A percentile compares a stretch with the other conserved stretches of the same genome.
phyloP scores from a whole-genome alignment of 2,888 invertebrate species.

The Syrista parreyssii region DNA sequence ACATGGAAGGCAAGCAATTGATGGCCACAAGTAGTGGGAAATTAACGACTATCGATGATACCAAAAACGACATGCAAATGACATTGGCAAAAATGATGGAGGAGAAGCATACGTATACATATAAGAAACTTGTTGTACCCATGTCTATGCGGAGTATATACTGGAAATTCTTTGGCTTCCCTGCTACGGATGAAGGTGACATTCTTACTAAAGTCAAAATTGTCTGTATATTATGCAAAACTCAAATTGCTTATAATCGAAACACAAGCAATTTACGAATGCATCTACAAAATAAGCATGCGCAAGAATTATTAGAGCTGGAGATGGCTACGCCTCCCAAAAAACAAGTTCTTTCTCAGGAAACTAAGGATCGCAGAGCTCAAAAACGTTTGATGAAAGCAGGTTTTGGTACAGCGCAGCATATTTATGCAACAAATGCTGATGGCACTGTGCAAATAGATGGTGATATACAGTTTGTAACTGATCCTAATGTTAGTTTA shows the following conservation, averaged over 20 bases:
- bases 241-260: slow-evolving; percentile 68
- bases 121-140: slow-evolving; percentile 67
- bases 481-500: slow-evolving; percentile 59
- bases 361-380: slow-evolving; percentile 57
- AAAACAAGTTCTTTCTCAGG: slow-evolving; percentile 51
- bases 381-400: slow-evolving; percentile 57
- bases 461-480: slow-evolving; percentile 64
- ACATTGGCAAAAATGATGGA: slow-evolving; percentile 61
- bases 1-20: slow-evolving; percentile 29
- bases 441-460: slow-evolving; percentile 65
- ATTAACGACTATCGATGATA: slow-evolving; percentile 8
- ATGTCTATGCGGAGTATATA: slow-evolving; percentile 68
- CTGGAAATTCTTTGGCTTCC: slow-evolving; percentile 69
- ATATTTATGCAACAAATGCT: slow-evolving; percentile 62
- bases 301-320: slow-evolving; percentile 58
- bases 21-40: slow-evolving; percentile 23
- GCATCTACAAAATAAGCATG: slow-evolving; percentile 68
- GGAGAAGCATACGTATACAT: slow-evolving; percentile 62
- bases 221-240: slow-evolving; percentile 67
- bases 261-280: slow-evolving; percentile 68
- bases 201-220: slow-evolving; percentile 67
- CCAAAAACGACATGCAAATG: slow-evolving; percentile 32
- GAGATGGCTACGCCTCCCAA: slow-evolving; percentile 59
- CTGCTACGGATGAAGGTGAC: slow-evolving; percentile 66
- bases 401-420: slow-evolving; percentile 44